phyloP scores from a whole-genome alignment of 2,888 invertebrate species.

The Hypsopygia costalis region DNA sequence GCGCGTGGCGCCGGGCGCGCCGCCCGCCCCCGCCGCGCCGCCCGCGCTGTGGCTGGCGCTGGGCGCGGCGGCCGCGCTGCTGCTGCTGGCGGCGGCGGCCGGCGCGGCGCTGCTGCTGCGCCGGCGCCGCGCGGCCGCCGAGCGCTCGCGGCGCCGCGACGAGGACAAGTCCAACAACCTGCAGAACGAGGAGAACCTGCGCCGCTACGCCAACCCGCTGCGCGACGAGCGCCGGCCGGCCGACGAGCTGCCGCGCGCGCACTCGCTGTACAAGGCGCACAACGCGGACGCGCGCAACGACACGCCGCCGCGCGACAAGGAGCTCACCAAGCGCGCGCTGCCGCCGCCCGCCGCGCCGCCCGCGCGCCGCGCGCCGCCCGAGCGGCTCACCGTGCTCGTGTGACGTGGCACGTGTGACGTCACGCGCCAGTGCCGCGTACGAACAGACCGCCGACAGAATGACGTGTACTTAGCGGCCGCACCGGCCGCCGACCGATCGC shows the following conservation, averaged over 20 bases:
- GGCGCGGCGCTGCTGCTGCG: conserved; percentile 44
- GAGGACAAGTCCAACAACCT: conserved; percentile 95
- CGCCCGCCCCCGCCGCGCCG: conserved; percentile 39
- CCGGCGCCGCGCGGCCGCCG: conserved; percentile 49
- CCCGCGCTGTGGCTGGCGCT: conserved; percentile 27
- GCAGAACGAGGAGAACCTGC: conserved; percentile 94
- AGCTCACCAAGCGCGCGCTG: conserved; percentile 87
- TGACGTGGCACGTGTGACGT: conserved; percentile 34
- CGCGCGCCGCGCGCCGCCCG: conserved; percentile 50
- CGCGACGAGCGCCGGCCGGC: conserved; percentile 80
- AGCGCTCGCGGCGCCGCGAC: conserved; percentile 84
- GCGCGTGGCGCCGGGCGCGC: conserved; percentile 81
- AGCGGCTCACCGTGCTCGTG: conserved; percentile 71
- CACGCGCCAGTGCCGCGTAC: conserved; percentile 26
- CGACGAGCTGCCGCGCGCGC: conserved; percentile 79
- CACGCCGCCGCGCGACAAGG: conserved; percentile 88
- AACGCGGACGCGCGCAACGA: conserved; percentile 92
- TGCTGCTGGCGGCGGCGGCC: conserved; percentile 44
- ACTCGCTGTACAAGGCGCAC: conserved; percentile 90
- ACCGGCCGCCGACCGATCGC: conserved; percentile 21
- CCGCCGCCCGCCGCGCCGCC: conserved; percentile 58
- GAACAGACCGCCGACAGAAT: conserved; percentile 34
- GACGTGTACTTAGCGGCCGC: conserved; percentile 10
- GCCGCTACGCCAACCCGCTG: conserved; percentile 90
- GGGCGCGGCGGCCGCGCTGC: conserved; percentile 25